Evolutionary conservation across 2,113 vertebrate species (phyloP), one percentile per base, ranked within the genome.

Genomic region (Indicator maculatus): DNA sequence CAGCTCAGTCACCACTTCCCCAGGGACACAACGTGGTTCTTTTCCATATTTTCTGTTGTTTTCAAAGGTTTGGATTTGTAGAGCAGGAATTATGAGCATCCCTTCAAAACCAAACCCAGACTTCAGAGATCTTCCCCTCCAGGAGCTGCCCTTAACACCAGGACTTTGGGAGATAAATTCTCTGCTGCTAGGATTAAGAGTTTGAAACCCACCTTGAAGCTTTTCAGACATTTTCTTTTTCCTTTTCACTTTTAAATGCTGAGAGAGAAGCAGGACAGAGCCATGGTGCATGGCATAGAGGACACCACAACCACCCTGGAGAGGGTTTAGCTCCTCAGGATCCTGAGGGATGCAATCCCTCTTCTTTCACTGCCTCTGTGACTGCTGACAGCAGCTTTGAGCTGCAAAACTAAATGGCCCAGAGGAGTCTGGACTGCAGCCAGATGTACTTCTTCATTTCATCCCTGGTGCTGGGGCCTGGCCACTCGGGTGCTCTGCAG

Each of bases 261-360:
- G 38, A 24, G 33, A 9, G 23, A 33, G 16, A 41, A 30, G 41
- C 44, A 27, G 50, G 33, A 19, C 1, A 16, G 10, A 4, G 24
- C 58, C 24, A 3, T 6, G 2, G n/a, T 1, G 9, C 4, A 1
- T 21, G 6, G 2, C 8, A 30, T 33, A 16, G 30, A 7, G 61
- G 39, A 66, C 5, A 15, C 45, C 30, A 12, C 2, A 1, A 20
- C 45, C 47, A 38, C 27, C 16, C 31, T 1, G 20, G 21, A 4
- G 4, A 16, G 2, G 4, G 7, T 30, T 38, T 27, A 11, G 63
- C 52, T 21, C 56, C 1, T 13, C 41, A 30, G 63, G 36, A 76
- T 19, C 44, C 44, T 3, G 0, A 52, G 53, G 53, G 72, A 60
- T 24, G 20, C 2, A 5, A 28, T 45, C 7, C 36, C 45, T 30